Percentiles rank a stretch among this genome's conserved stretches.
These are phyloP conservation scores for Blastomussa wellsi DNA, from an alignment of 92 coral and sea anemone species.

Conservation along the genomic window DNA sequence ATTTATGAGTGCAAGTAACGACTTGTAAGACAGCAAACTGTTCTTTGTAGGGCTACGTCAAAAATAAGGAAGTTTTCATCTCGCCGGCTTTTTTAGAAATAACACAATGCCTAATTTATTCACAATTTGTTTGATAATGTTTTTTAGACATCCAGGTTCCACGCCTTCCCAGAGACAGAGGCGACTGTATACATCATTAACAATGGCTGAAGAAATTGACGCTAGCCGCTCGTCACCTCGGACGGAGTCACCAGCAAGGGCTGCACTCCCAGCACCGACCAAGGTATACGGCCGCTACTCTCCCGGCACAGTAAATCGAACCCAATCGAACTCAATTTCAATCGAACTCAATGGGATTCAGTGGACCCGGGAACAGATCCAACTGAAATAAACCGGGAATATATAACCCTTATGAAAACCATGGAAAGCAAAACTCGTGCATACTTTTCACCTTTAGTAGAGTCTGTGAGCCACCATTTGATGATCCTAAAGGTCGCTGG, in stretches of 20 bases:
- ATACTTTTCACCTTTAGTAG: no score
- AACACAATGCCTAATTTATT: neutral
- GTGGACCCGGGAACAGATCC: no score
- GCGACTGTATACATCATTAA: slow-evolving; percentile 91
- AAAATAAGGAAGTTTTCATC: neutral
- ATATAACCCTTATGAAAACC: no score
- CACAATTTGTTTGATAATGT: neutral
- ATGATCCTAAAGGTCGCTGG: no score
- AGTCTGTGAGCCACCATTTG: no score
- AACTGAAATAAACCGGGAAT: no score
- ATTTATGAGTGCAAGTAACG: neutral
- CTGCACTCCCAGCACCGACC: neutral
- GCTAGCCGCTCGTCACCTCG: slow-evolving; percentile 70
- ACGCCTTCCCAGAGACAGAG: slow-evolving; percentile 95
- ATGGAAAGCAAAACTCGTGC: no score
- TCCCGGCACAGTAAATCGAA: no score
- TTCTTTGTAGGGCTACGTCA: neutral
- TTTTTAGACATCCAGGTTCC: slow-evolving; percentile 91
- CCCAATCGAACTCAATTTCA: no score
- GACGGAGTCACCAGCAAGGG: slow-evolving; percentile 33
- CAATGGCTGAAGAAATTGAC: slow-evolving; percentile 95
- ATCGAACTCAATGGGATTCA: no score
- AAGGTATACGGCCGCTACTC: slow-evolving; percentile 20
- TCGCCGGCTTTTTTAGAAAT: neutral
- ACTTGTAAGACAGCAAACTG: neutral